Conservation (phyloP, 2,113 vertebrate species). For the Sorex fumeus region DNA sequence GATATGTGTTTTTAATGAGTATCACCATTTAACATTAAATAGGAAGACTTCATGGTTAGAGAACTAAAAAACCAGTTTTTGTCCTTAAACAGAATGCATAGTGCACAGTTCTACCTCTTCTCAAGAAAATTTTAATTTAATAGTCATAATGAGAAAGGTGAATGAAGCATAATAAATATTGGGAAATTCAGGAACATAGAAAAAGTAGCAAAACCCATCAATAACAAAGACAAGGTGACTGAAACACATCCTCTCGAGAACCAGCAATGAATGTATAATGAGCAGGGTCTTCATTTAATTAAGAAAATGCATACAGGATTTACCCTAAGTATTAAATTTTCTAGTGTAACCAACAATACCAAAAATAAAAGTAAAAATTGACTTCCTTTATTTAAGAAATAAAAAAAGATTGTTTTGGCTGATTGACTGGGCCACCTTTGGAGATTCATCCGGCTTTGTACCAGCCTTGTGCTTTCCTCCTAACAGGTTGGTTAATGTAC, state of each 20-base stretch:
- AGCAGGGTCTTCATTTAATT: conserved; percentile 40
- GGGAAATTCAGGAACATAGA: neutral
- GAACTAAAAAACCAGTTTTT: neutral
- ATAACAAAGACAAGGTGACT: neutral
- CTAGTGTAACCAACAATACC: conserved; percentile 4
- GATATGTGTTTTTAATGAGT: neutral
- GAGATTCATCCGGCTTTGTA: no score
- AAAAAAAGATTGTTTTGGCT: conserved; percentile 62
- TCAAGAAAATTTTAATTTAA: conserved; percentile 63
- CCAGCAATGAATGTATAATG: neutral
- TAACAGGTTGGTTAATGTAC: no score
- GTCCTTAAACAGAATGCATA: conserved; percentile 10
- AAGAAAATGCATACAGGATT: conserved; percentile 34
- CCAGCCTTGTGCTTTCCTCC: no score
- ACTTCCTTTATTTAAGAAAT: conserved; percentile 37
- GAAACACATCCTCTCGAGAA: conserved; percentile 17
- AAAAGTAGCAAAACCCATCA: conserved; percentile 28
- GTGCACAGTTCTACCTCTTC: neutral
- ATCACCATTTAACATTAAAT: neutral
- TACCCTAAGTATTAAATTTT: conserved; percentile 55
- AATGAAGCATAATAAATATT: conserved; percentile 59
- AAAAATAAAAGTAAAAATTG: conserved; percentile 44
- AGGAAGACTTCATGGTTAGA: conserved; percentile 7
- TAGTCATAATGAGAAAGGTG: conserved; percentile 43
- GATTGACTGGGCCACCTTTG: no score